These are phyloP conservation scores for Temnothorax longispinosus DNA, from an alignment of 1,140 invertebrate species.

Conservation along the genomic window DNA sequence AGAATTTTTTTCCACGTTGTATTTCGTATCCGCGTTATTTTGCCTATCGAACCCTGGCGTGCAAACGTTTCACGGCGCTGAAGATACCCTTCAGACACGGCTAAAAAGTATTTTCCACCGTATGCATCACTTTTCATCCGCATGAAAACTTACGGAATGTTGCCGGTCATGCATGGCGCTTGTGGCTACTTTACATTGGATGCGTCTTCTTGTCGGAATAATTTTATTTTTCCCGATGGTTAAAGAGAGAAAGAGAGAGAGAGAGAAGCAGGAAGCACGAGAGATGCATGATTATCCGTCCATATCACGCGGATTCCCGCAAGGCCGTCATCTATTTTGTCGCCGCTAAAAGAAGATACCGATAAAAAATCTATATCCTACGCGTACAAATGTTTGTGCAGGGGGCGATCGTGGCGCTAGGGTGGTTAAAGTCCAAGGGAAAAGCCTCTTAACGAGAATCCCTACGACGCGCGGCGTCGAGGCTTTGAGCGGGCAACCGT, in stretches of 20 bases:
- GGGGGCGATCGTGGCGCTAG: constrained; percentile 25
- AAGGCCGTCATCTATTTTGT: constrained; percentile 40
- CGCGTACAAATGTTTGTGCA: constrained; percentile 48
- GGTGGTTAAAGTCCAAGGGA: constrained; percentile 39
- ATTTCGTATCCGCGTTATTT: neutral
- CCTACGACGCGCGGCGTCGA: neutral
- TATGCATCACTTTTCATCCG: constrained; percentile 41
- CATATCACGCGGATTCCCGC: constrained; percentile 20
- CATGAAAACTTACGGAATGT: constrained; percentile 43
- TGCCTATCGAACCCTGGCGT: neutral
- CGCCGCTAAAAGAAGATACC: constrained; percentile 4
- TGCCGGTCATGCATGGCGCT: constrained; percentile 16
- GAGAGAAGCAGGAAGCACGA: neutral
- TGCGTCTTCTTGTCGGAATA: constrained; percentile 11
- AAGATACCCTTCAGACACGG: neutral
- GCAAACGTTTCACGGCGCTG: neutral
- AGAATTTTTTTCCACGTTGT: neutral
- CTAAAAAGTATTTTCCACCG: constrained; percentile 32
- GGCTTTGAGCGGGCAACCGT: constrained; percentile 50
- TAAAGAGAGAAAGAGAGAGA: neutral
- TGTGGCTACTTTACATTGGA: constrained; percentile 7
- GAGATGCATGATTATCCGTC: neutral
- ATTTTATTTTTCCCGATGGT: constrained; percentile 25
- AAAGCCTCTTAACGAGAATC: constrained; percentile 55
- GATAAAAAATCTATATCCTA: constrained; percentile 43